Evolutionary conservation across 2,113 vertebrate genomes (phyloP).

Genomic region (Corythaeola cristata): DNA sequence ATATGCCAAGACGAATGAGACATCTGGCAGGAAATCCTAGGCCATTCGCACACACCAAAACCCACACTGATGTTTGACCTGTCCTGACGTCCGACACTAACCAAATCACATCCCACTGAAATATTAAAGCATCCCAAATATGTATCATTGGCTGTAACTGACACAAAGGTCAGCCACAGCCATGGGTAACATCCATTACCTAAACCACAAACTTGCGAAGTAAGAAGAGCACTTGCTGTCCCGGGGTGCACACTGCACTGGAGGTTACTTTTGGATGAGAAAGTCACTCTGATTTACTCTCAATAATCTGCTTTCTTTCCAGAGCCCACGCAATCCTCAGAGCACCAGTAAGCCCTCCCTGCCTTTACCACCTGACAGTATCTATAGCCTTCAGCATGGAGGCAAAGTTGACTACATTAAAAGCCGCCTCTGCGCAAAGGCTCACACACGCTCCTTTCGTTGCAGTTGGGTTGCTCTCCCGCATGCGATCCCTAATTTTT

Average conservation of each 20-base stretch:
- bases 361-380: not conserved
- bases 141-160: not conserved
- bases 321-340: not conserved
- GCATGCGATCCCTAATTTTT: not conserved
- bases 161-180: not conserved
- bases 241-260: not conserved
- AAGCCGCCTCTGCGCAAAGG: not conserved
- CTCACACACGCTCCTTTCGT: fast-evolving
- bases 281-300: not conserved
- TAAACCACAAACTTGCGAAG: not conserved
- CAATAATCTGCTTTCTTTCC: not conserved
- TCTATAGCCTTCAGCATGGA: not conserved
- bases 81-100: not conserved
- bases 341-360: not conserved
- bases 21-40: not conserved
- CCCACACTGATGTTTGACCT: not conserved
- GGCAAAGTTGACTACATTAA: not conserved
- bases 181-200: not conserved
- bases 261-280: not conserved
- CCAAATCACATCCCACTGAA: not conserved
- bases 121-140: not conserved
- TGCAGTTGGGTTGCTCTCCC: not conserved
- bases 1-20: not conserved
- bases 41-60: not conserved
- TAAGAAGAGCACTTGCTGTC: not conserved